These are phyloP conservation scores for Percina caprodes DNA, from an alignment of 2,113 vertebrate genomes.

Conservation along the genomic window DNA sequence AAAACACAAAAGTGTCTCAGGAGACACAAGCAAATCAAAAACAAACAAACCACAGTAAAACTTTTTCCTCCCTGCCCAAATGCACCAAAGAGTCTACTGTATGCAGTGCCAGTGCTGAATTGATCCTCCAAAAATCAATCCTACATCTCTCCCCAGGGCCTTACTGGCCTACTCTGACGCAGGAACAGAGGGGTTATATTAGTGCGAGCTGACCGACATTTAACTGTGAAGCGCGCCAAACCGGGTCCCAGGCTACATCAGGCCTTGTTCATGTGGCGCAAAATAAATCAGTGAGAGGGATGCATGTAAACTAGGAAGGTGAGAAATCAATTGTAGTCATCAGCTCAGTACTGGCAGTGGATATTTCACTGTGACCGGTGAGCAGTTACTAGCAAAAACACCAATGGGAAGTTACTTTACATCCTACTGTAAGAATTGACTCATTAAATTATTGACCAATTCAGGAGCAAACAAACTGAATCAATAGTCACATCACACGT, in stretches of 20 bases:
- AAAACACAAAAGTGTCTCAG: conserved; percentile 43
- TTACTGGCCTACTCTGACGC: conserved; percentile 68
- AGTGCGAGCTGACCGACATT: conserved; percentile 71
- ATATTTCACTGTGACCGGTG: conserved; percentile 1
- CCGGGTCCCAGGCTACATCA: conserved; percentile 36
- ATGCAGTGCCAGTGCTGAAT: conserved; percentile 65
- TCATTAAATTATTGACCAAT: neutral
- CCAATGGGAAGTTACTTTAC: conserved; percentile 15
- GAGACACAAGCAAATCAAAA: conserved; percentile 29
- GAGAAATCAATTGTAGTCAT: conserved; percentile 13
- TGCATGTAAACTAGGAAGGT: conserved; percentile 6
- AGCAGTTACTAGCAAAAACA: neutral
- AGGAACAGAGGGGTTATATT: conserved; percentile 72
- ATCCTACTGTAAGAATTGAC: conserved; percentile 1
- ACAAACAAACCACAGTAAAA: conserved; percentile 40
- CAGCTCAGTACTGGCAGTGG: conserved; percentile 9
- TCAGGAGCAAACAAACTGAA: neutral
- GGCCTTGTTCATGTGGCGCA: conserved; percentile 49
- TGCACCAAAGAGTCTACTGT: conserved; percentile 35
- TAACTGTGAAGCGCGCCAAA: conserved; percentile 53
- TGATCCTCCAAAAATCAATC: conserved; percentile 78
- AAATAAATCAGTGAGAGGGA: conserved; percentile 28
- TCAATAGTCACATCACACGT: neutral
- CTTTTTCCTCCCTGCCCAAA: conserved; percentile 47
- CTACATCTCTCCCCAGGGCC: conserved; percentile 69